Evolutionary conservation across 2,797 vertebrate species (phyloP).

Genomic region (Crax fasciolata): DNA sequence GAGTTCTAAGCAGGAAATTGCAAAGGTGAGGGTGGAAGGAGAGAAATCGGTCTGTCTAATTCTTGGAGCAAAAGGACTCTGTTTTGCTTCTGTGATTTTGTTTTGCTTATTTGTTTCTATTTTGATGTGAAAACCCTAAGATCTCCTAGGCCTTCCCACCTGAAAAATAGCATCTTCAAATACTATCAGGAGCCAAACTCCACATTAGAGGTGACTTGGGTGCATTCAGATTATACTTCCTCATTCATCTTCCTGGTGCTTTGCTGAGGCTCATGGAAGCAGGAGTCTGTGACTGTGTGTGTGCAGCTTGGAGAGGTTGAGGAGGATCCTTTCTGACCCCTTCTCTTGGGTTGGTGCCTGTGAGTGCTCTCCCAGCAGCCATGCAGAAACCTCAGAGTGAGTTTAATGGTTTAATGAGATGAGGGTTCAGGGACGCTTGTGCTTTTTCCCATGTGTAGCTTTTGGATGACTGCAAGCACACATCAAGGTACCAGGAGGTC

Average conservation of each 20-base stretch:
- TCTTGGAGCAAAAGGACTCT: not conserved
- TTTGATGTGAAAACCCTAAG: not conserved
- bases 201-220: not conserved
- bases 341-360: not conserved
- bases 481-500: accelerated
- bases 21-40: not conserved
- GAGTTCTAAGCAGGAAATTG: not conserved
- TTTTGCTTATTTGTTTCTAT: not conserved
- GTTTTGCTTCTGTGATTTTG: not conserved
- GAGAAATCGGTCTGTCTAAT: not conserved
- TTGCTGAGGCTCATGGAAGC: not conserved
- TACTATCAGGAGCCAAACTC: not conserved
- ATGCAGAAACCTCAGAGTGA: not conserved
- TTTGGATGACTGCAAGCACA: not conserved
- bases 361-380: accelerated
- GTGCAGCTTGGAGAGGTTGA: accelerated
- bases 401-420: not conserved
- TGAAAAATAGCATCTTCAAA: not conserved
- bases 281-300: not conserved
- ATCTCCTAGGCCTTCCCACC: not conserved
- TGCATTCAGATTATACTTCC: not conserved
- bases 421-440: accelerated
- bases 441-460: not conserved
- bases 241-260: not conserved
- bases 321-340: not conserved